Percentiles rank a stretch among this genome's conserved stretches.
phyloP scores from a whole-genome alignment of 92 coral and sea anemone genomes.

The Porites rus region DNA sequence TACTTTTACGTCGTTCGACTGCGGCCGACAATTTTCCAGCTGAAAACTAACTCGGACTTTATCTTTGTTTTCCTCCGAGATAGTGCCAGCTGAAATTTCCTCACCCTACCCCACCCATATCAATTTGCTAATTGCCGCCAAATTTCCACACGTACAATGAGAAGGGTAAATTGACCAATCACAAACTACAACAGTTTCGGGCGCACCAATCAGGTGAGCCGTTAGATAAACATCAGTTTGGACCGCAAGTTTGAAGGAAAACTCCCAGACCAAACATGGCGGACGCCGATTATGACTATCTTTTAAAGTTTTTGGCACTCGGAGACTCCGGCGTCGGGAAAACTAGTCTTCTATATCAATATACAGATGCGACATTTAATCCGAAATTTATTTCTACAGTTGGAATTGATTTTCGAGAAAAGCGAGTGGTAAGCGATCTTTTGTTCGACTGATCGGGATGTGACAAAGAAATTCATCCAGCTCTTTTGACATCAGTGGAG shows the following conservation, averaged over 20 bases:
- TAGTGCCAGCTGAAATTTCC: background rate
- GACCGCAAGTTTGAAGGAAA: constrained; percentile 66
- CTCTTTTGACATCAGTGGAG: constrained; percentile 4
- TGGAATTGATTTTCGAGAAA: constrained; percentile 98
- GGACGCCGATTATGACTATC: constrained; percentile 93
- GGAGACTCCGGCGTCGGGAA: constrained; percentile 99
- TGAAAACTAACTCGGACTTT: too few species aligned
- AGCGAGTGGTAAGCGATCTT: constrained; percentile 85
- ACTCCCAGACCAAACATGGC: constrained; percentile 82
- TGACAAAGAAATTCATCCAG: background rate
- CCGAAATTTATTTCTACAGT: constrained; percentile 99
- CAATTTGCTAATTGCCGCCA: constrained; percentile 34
- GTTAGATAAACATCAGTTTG: constrained; percentile 68
- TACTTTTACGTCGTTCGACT: too few species aligned
- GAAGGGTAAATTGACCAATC: constrained; percentile 25
- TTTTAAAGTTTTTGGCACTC: constrained; percentile 93
- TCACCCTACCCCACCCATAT: constrained; percentile 23
- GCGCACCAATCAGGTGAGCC: constrained; percentile 69
- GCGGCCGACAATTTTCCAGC: too few species aligned
- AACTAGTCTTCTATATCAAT: constrained; percentile 93
- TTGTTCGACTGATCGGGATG: constrained; percentile 21
- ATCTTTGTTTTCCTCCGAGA: too few species aligned
- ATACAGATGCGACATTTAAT: constrained; percentile 90
- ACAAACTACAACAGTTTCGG: background rate
- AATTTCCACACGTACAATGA: constrained; percentile 12